Evolutionary conservation across 53 echinoderm and acorn worm species (phyloP).

Genomic region (Stichopus horrens): DNA sequence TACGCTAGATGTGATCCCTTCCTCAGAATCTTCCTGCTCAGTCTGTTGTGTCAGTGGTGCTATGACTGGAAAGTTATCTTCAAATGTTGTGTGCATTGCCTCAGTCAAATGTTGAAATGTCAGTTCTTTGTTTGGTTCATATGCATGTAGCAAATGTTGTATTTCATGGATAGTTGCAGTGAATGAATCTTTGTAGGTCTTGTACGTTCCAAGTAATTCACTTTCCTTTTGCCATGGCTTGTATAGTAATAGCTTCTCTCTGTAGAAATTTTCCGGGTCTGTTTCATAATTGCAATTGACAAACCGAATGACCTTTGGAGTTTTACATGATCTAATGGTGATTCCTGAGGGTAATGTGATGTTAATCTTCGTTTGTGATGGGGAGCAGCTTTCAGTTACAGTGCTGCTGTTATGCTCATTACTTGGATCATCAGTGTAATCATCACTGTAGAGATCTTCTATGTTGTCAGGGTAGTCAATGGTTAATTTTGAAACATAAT

Average conservation of each 20-base stretch:
- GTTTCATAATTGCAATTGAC: constrained; percentile 40
- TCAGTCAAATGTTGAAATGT: neutral
- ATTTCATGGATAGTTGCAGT: neutral
- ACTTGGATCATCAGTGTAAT: constrained; percentile 48
- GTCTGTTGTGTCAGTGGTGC: too few relatives aligned
- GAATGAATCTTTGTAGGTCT: neutral
- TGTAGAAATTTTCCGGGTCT: constrained; percentile 18
- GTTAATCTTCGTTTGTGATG: too few relatives aligned
- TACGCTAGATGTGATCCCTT: too few relatives aligned
- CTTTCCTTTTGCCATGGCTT: constrained; percentile 3
- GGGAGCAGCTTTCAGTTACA: neutral
- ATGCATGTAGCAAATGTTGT: neutral
- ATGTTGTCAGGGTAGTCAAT: constrained; percentile 34
- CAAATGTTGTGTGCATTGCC: neutral
- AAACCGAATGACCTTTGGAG: constrained; percentile 36
- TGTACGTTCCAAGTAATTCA: neutral
- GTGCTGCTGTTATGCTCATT: too few relatives aligned
- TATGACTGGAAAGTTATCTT: too few relatives aligned
- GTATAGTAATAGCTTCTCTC: constrained; percentile 28
- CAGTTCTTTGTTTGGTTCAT: constrained; percentile 26
- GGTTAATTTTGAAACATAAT: constrained; percentile 41
- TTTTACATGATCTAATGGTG: constrained; percentile 1
- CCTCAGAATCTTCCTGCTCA: too few relatives aligned
- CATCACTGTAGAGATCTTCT: constrained; percentile 26
- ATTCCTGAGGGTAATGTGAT: constrained; percentile 17